These are phyloP conservation scores for Fopius arisanus DNA, from an alignment of 1,140 invertebrate genomes.

Conservation along the genomic window DNA sequence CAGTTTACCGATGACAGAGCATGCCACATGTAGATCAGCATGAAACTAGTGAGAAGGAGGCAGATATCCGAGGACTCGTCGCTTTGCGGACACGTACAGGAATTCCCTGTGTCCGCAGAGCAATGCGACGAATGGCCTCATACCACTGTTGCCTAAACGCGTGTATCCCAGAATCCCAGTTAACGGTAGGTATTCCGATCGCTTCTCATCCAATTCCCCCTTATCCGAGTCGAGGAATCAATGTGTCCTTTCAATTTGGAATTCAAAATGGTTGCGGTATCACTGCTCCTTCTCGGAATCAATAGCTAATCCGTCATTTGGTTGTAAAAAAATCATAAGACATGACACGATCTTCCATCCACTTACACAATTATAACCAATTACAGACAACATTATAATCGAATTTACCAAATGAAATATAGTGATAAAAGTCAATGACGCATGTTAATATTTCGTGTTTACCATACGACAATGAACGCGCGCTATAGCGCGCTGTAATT, in stretches of 20 bases:
- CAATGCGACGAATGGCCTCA: constrained; percentile 27
- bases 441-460: too few relatives aligned
- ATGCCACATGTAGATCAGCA: neutral
- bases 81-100: constrained; percentile 21
- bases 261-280: neutral
- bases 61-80: neutral
- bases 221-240: neutral
- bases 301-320: neutral
- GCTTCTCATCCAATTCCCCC: neutral
- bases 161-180: neutral
- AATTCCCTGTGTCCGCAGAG: constrained; percentile 29
- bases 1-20: neutral
- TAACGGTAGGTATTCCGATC: neutral
- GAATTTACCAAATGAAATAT: too few relatives aligned
- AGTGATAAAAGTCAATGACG: too few relatives aligned
- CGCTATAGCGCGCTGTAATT: too few relatives aligned
- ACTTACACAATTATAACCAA: too few relatives aligned
- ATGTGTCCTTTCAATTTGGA: constrained; percentile 6
- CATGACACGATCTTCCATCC: too few relatives aligned
- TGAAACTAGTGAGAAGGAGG: neutral
- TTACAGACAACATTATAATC: too few relatives aligned
- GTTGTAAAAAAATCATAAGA: too few relatives aligned
- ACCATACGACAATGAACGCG: too few relatives aligned
- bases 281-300: neutral
- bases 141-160: neutral